Conservation (phyloP, 2,797 vertebrate species). For the Kryptolebias ocellatus region DNA sequence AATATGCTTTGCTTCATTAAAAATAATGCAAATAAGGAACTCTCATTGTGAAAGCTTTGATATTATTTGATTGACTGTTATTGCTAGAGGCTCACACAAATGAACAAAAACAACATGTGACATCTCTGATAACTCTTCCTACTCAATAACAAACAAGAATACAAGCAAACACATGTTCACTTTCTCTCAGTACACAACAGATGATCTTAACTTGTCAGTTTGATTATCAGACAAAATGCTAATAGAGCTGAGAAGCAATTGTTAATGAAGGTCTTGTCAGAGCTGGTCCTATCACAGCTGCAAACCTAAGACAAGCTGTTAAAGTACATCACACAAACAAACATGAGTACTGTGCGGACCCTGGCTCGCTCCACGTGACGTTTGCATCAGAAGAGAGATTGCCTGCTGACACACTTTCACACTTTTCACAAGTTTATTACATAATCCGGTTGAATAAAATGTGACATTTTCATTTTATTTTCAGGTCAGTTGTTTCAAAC, state of each 20-base stretch:
- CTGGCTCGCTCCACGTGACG: conserved; percentile 19
- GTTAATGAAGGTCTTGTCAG: conserved; percentile 58
- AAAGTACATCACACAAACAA: conserved; percentile 20
- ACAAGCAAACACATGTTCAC: conserved; percentile 6
- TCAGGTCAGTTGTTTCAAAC: too few species aligned
- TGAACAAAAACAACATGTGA: conserved; percentile 9
- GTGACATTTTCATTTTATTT: too few species aligned
- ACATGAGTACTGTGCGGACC: conserved; percentile 10
- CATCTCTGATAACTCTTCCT: background rate
- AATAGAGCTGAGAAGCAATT: conserved; percentile 34
- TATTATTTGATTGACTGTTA: background rate
- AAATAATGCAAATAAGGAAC: background rate
- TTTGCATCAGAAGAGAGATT: conserved; percentile 4
- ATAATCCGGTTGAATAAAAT: background rate
- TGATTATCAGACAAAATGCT: conserved; percentile 62
- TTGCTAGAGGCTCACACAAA: background rate
- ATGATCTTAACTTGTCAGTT: conserved; percentile 43
- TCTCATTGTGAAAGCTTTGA: background rate
- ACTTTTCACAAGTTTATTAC: background rate
- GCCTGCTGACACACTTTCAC: conserved; percentile 6
- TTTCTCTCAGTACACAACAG: conserved; percentile 29
- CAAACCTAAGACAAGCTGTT: conserved; percentile 25
- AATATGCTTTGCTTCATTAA: background rate
- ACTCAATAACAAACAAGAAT: background rate
- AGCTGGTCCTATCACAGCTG: conserved; percentile 37